phyloP scores from a whole-genome alignment of 2,797 vertebrate genomes.

The Ceryle rudis region DNA sequence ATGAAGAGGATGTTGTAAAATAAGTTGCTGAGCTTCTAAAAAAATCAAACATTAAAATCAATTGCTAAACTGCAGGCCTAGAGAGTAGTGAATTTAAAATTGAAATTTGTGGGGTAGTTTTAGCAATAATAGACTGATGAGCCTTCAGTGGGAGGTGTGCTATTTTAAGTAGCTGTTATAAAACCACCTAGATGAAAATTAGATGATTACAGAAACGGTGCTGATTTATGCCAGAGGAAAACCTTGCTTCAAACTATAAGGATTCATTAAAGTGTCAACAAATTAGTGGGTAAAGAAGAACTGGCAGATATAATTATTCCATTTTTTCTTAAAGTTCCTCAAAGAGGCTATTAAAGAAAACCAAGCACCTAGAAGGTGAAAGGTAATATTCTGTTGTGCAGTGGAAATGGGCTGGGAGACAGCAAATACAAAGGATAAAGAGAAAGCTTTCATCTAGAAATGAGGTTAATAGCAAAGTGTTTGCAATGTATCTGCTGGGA shows the following conservation, averaged over 20 bases:
- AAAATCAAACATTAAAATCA: not conserved
- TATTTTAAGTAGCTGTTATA: conserved; percentile 50
- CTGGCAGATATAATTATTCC: conserved; percentile 3
- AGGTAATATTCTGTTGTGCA: not conserved
- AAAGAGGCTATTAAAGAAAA: conserved; percentile 5
- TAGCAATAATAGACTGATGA: conserved; percentile 9
- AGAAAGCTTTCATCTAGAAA: not conserved
- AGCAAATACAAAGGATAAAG: not conserved
- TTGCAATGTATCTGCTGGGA: not conserved
- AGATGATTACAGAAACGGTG: not conserved
- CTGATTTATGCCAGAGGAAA: conserved; percentile 30
- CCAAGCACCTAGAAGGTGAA: not conserved
- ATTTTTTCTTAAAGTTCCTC: not conserved
- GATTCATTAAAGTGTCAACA: not conserved
- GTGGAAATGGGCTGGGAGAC: not conserved
- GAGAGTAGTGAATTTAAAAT: conserved; percentile 19
- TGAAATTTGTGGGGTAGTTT: not conserved
- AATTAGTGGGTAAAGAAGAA: conserved; percentile 24
- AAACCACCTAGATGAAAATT: conserved; percentile 37
- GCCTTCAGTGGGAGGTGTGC: not conserved
- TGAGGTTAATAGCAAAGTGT: not conserved
- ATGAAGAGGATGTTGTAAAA: not conserved
- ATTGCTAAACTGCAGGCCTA: not conserved
- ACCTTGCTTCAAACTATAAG: not conserved
- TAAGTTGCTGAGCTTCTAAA: not conserved